Evolutionary conservation across 2,888 invertebrate genomes (phyloP), one percentile per base, ranked within the genome.

Genomic region (Eristalis pertinax): DNA sequence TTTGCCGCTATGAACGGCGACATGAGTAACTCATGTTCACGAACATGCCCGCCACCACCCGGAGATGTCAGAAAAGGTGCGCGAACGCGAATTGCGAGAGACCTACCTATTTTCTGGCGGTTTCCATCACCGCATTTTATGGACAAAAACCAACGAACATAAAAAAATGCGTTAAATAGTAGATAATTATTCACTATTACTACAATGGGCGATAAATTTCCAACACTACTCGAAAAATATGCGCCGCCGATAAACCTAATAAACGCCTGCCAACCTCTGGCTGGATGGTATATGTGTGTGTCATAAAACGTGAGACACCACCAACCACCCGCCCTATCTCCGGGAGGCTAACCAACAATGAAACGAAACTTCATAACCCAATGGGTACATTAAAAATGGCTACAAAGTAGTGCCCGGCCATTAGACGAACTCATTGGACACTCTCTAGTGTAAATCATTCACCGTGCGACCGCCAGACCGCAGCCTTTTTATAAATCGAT

Each of bases 111-210:
- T 84, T 78, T 84, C 79, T 84, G 84, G 76, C 56, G 87, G 87
- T 87, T 84, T 87, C 79, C 83, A 83, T 85, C 84, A 72, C 80
- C 84, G 60, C 73, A 84, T 87, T 87, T 87, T 87, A 87, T 84
- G 87, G 87, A 84, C 64, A 65, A 76, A 87, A 87, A 83, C 84
- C 87, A 76, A 87, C 73, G 79, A 76, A 83, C 87, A 87, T 87
- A 84, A 87, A 87, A 85, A 87, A 87, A 84, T 87, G 87, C 87
- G 87, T 87, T 87, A 87, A 87, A 87, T 87, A 87, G 76, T 84
- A 79, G 80, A 87, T 87, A 87, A 84, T 87, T 87, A 87, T 87
- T 87, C 87, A 87, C 84, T 87, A 87, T 87, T 87, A 84, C 87
- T 87, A 87, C 87, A 87, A 87, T 87, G 87, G 83, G 87, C 80